Base-by-base conservation (phyloP, 1,140 invertebrate species). In the Formica selysi region DNA sequence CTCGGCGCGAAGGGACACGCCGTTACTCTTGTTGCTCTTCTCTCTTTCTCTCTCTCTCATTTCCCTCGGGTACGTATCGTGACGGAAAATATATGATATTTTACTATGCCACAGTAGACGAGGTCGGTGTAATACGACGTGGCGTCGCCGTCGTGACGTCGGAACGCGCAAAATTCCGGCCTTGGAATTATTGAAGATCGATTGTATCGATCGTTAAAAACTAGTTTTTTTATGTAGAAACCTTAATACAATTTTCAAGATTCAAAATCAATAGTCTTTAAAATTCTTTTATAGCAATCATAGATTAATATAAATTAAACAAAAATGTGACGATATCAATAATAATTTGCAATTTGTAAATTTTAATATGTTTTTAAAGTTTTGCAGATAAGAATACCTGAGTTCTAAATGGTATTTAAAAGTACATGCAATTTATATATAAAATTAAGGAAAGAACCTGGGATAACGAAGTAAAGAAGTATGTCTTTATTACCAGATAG, bases 401-500 rank as follows among this genome's bases (percentile, higher is more conserved):
- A 76, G 1, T 74, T 62, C 11, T 62, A 32, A 64, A 5, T 64
- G 32, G 3, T 16, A 41, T 16, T 22, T 65, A 41, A 41, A 44
- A 78, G 22, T 22, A 22, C 26, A 29, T 3, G 48, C 6, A 65
- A 62, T 19, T 41, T 68, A 6, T 0, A 19, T 3, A 11, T 73
- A 16, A 57, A 26, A 13, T 26, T 26, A 6, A 61, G 13, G 3
- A 44, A 2, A 19, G 2, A 65, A 13, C 0, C 11, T 32, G 26
- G 6, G 19, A 22, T 16, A 38, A 44, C 48, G n/a, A 38, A 11
- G 7, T 86, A 89, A 76, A 92, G 85, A 90, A 87, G 87, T 89
- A 91, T 76, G 76, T 88, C 88, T 86, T 87, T 91, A 89, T 92
- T 90, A 85, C 85, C 83, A 81, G 87, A 84, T 92, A 90, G 78